phyloP scores from a whole-genome alignment of 2,888 invertebrate species.

The Leptopilina drosophilae region DNA sequence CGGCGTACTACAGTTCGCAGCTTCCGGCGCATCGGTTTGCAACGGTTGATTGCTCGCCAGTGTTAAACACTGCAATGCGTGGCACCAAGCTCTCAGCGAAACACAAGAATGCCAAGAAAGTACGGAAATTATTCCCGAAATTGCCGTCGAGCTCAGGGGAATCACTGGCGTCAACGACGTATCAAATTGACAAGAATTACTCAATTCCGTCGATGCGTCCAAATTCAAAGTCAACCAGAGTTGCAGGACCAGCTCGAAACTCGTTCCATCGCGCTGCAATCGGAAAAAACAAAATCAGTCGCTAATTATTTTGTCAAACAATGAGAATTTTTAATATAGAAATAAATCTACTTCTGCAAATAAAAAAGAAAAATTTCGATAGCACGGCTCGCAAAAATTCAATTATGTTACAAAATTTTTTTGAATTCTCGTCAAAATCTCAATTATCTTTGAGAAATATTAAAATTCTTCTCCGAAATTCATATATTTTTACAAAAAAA shows the following conservation, averaged over 20 bases:
- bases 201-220: slow-evolving; percentile 78
- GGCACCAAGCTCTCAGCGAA: slow-evolving; percentile 87
- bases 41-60: slow-evolving; percentile 83
- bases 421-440: no score
- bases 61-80: slow-evolving; percentile 87
- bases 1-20: slow-evolving; percentile 66
- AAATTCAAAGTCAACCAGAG: slow-evolving; percentile 91
- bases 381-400: no score
- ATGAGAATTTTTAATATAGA: no score
- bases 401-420: no score
- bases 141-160: slow-evolving; percentile 82
- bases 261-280: slow-evolving; percentile 83
- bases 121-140: slow-evolving; percentile 83
- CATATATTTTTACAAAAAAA: no score
- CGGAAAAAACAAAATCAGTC: slow-evolving; percentile 40
- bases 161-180: slow-evolving; percentile 82
- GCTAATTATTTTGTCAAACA: background rate
- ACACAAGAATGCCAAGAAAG: slow-evolving; percentile 83
- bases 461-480: no score
- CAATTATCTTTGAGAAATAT: no score
- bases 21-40: slow-evolving; percentile 65
- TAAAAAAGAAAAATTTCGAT: no score
- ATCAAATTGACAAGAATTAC: slow-evolving; percentile 78
- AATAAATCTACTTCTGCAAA: no score
- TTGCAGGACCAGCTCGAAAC: slow-evolving; percentile 90